These are phyloP conservation scores for Mesocentrotus franciscanus DNA, from an alignment of 53 echinoderm and acorn worm genomes.

Conservation along the genomic window DNA sequence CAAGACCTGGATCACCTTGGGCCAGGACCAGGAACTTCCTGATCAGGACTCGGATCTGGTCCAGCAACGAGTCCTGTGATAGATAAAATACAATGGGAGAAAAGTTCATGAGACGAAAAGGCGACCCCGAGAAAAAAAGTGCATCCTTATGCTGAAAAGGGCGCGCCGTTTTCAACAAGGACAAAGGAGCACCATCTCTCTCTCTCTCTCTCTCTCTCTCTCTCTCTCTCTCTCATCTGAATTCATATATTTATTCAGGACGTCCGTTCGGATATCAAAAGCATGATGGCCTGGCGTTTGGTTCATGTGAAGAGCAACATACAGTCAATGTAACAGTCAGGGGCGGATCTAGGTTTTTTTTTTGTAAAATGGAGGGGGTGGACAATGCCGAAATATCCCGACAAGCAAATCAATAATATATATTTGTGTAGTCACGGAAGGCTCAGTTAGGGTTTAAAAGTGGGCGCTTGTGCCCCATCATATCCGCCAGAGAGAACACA, in stretches of 20 bases:
- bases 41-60: slow-evolving; percentile 68
- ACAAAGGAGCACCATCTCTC: neutral
- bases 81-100: neutral
- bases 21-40: slow-evolving; percentile 66
- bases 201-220: too few relatives aligned
- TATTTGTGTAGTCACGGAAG: too few relatives aligned
- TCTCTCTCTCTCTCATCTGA: neutral
- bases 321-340: too few relatives aligned
- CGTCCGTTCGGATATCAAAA: neutral
- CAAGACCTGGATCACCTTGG: slow-evolving; percentile 58
- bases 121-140: neutral
- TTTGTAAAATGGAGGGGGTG: too few relatives aligned
- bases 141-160: neutral
- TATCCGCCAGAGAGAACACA: too few relatives aligned
- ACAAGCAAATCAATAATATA: too few relatives aligned
- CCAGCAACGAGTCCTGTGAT: slow-evolving; percentile 60
- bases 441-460: too few relatives aligned
- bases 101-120: neutral
- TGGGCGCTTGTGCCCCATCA: too few relatives aligned
- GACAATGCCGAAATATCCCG: too few relatives aligned
- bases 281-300: neutral
- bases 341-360: too few relatives aligned
- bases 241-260: neutral
- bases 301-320: neutral
- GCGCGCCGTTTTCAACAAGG: neutral